Evolutionary conservation across 2,113 vertebrate genomes (phyloP).

Genomic region (Limnothrissa miodon): DNA sequence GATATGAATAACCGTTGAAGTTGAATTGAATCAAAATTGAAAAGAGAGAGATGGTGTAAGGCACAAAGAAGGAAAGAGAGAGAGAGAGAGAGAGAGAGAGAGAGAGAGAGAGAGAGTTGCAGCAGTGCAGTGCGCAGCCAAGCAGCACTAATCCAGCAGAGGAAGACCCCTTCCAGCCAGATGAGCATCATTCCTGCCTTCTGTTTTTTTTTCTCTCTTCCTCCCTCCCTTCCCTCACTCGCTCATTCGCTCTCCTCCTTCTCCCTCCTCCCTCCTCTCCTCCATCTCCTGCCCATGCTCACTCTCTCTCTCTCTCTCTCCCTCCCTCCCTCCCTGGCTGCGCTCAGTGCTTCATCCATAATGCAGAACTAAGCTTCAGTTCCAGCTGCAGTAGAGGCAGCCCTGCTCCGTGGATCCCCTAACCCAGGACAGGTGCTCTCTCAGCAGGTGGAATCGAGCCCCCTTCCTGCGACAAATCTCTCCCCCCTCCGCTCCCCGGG

Average conservation of each 20-base stretch:
- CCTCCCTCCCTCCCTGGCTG: slow-evolving; percentile 47
- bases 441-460: slow-evolving; percentile 18
- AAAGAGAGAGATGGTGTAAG: not conserved
- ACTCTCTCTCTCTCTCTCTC: slow-evolving; percentile 45
- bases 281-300: slow-evolving; percentile 30
- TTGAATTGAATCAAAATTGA: slow-evolving; percentile 2
- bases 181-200: slow-evolving; percentile 67
- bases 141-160: slow-evolving; percentile 70
- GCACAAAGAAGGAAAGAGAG: slow-evolving; percentile 25
- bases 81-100: slow-evolving; percentile 23
- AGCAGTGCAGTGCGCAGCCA: slow-evolving; percentile 50
- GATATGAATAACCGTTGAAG: not conserved
- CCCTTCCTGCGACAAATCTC: not conserved
- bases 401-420: slow-evolving; percentile 43
- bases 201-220: slow-evolving; percentile 17
- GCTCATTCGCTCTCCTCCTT: not conserved
- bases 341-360: slow-evolving; percentile 58
- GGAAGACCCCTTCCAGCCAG: slow-evolving; percentile 78
- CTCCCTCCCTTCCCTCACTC: slow-evolving; percentile 15
- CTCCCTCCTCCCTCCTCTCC: slow-evolving; percentile 20
- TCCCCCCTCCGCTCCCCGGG: not conserved
- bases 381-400: slow-evolving; percentile 46
- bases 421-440: slow-evolving; percentile 22
- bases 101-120: slow-evolving; percentile 30
- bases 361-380: slow-evolving; percentile 66